Evolutionary conservation across 2,888 invertebrate genomes (phyloP).

Genomic region (Eumacrocentrus americanus): DNA sequence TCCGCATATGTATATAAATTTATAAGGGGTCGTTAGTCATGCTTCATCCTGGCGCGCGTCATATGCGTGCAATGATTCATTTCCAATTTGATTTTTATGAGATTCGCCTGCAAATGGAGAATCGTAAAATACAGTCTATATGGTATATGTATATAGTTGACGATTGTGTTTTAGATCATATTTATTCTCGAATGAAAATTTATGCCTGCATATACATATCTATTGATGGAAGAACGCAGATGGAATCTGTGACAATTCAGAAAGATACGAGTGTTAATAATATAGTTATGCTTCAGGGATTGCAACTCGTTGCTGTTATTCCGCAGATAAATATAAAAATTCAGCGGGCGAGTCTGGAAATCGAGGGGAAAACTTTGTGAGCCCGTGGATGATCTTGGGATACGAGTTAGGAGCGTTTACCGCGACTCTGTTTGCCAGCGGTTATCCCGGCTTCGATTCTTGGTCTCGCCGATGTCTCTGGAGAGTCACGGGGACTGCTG

Average conservation of each 20-base stretch:
- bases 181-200: no score
- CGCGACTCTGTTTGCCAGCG: conserved; percentile 32
- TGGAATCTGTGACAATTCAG: background rate
- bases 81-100: conserved; percentile 31
- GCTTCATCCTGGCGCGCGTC: conserved; percentile 30
- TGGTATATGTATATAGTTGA: no score
- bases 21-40: conserved; percentile 53
- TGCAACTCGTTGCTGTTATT: background rate
- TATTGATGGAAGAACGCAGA: background rate
- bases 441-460: conserved; percentile 32
- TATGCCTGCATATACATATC: no score
- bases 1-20: conserved; percentile 39
- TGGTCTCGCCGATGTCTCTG: conserved; percentile 19
- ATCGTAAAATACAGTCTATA: conserved; percentile 4
- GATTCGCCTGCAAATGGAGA: conserved; percentile 23
- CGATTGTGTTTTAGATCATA: no score
- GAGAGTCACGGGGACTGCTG: conserved; percentile 25
- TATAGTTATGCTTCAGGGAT: conserved; percentile 24
- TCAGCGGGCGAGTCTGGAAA: conserved; percentile 14
- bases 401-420: conserved; percentile 29
- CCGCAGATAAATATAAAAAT: conserved; percentile 6
- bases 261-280: conserved; percentile 12
- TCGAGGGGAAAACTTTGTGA: conserved; percentile 26
- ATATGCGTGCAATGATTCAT: conserved; percentile 31
- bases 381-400: conserved; percentile 30